A percentile compares a stretch with the other conserved stretches of the same genome.
Conservation (phyloP, 1,140 invertebrate species). For the Lasioglossum baleicum region DNA sequence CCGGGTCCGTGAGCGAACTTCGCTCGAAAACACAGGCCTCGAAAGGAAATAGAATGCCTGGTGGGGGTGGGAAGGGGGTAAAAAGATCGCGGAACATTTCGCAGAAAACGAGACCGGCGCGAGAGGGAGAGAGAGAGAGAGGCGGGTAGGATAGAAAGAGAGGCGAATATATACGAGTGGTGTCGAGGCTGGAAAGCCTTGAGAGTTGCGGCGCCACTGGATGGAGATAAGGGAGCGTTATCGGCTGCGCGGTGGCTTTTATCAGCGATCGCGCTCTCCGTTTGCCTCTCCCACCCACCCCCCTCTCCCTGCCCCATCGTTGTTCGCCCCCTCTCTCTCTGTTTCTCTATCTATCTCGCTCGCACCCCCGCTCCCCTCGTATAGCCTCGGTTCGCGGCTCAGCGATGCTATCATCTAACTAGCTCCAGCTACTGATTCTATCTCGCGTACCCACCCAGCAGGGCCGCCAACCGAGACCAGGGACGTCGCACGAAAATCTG, state of each 20-base stretch:
- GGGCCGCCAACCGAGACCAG: conserved; percentile 74
- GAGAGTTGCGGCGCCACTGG: conserved; percentile 80
- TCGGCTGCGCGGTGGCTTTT: conserved; percentile 76
- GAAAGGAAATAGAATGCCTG: conserved; percentile 17
- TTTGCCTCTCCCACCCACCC: conserved; percentile 37
- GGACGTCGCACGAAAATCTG: conserved; percentile 66
- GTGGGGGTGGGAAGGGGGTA: not conserved
- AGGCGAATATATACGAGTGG: conserved; percentile 47
- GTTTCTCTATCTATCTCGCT: conserved; percentile 40
- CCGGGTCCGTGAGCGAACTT: not conserved
- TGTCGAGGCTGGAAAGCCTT: conserved; percentile 71
- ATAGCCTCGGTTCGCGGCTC: conserved; percentile 75
- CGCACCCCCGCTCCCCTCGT: conserved; percentile 39
- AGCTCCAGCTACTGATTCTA: conserved; percentile 81
- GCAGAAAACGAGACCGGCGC: conserved; percentile 44
- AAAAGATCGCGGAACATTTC: conserved; percentile 45
- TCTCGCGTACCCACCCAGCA: conserved; percentile 77
- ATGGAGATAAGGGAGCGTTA: conserved; percentile 79
- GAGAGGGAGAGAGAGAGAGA: not conserved
- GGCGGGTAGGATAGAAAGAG: not conserved
- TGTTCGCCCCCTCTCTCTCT: conserved; percentile 41
- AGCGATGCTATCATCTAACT: conserved; percentile 79
- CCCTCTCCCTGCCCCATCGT: conserved; percentile 24
- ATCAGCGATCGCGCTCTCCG: conserved; percentile 76
- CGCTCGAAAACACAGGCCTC: not conserved